Percentiles rank a stretch among this genome's conserved stretches.
These are phyloP conservation scores for Oryzias melastigma DNA, from an alignment of 2,113 vertebrate species.

Conservation along the genomic window DNA sequence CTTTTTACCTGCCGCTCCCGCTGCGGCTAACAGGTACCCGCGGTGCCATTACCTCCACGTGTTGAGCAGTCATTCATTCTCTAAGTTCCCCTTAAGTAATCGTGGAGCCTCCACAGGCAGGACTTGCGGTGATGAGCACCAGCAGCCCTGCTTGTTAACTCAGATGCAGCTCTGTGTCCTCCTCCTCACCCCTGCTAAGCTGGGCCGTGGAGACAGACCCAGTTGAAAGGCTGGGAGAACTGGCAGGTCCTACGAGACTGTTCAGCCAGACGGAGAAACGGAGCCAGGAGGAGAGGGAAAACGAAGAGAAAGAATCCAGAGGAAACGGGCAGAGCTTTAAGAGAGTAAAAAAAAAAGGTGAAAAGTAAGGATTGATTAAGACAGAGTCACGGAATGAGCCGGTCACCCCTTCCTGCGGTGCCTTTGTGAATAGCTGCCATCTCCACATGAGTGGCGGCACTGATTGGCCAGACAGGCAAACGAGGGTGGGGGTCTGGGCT, in stretches of 20 bases:
- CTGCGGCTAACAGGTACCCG: conserved; percentile 50
- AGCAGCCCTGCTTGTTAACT: conserved; percentile 57
- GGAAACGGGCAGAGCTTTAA: conserved; percentile 3
- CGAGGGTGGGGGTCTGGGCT: conserved; percentile 28
- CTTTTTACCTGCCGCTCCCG: conserved; percentile 25
- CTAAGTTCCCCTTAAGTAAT: conserved; percentile 52
- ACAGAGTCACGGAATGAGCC: conserved; percentile 43
- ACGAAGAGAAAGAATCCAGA: conserved; percentile 37
- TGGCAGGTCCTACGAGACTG: conserved; percentile 58
- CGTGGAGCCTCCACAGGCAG: conserved; percentile 27
- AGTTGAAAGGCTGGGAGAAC: conserved; percentile 57
- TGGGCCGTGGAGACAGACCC: conserved; percentile 53
- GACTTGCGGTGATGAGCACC: conserved; percentile 34
- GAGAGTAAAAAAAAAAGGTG: conserved; percentile 21
- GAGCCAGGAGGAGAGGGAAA: conserved; percentile 48
- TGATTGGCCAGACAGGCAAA: conserved; percentile 66
- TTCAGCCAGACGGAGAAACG: conserved; percentile 52
- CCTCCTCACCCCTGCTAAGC: conserved; percentile 52
- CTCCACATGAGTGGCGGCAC: conserved; percentile 38
- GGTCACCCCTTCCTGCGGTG: conserved; percentile 34
- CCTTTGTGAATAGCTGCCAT: conserved; percentile 51
- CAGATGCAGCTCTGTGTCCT: conserved; percentile 63
- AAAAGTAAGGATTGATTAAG: conserved; percentile 30
- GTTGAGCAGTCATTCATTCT: conserved; percentile 65
- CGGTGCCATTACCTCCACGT: conserved; percentile 48